A percentile compares a stretch with the other conserved stretches of the same genome.
phyloP scores from a whole-genome alignment of 2,113 vertebrate species.

The Dicerorhinus sumatrensis region DNA sequence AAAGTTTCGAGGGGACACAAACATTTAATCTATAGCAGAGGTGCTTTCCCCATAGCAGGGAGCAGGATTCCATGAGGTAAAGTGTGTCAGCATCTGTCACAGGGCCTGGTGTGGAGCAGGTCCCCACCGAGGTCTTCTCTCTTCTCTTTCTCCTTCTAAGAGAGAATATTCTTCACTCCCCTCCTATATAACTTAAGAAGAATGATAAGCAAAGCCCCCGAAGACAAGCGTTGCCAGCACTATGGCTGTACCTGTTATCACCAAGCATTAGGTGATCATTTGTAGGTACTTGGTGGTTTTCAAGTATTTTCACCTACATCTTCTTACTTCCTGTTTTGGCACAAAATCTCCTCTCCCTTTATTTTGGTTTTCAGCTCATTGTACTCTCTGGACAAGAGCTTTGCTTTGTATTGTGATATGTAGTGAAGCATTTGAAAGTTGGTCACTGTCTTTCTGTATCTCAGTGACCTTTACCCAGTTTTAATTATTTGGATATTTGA shows the following conservation, averaged over 20 bases:
- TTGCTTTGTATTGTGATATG: neutral
- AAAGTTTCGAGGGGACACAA: neutral
- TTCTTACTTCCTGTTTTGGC: neutral
- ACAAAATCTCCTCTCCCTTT: neutral
- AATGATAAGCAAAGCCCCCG: neutral
- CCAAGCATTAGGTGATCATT: neutral
- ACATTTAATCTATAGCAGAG: neutral
- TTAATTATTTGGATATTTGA: neutral
- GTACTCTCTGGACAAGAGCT: neutral
- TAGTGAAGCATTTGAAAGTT: neutral
- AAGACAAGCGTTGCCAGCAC: neutral
- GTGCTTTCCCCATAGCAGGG: neutral
- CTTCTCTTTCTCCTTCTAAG: neutral
- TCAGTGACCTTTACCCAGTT: neutral
- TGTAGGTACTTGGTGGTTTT: neutral
- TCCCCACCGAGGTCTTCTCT: neutral
- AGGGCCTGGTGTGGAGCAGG: neutral
- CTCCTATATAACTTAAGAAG: neutral
- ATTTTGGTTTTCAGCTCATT: neutral
- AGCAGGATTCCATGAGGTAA: neutral
- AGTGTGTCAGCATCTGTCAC: neutral
- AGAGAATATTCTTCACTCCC: neutral
- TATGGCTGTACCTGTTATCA: accelerated
- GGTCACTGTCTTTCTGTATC: neutral
- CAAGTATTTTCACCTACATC: neutral